Base-by-base conservation (phyloP, 2,888 invertebrate species). In the Athalia circularis region DNA sequence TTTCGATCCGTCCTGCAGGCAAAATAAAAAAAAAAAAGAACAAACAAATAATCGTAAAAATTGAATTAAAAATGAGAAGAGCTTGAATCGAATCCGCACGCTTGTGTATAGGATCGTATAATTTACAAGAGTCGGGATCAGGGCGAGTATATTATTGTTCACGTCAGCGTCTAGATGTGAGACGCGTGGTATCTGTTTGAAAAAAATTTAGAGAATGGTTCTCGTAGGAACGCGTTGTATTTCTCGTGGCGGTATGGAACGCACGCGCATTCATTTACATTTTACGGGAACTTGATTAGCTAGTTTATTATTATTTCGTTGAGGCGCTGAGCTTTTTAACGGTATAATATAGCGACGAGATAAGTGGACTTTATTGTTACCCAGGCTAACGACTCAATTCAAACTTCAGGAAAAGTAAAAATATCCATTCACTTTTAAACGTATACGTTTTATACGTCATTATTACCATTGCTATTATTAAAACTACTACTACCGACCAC, bases 281-380 rank as follows among this genome's bases (percentile, higher is more conserved):
- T 85, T 87, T 86, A 85, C 85, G 84, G 83, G 80, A 13, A 80
- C 79, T 84, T 87, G 86, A 87, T 87, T 87, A 85, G 86, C 84
- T 84, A 81, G 84, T 86, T 87, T 64, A 68, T 65, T 68, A 59
- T 47, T 47, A 59, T 72, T 59, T 47, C 72, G 72, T n/a, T 47
- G 13, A 72, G 57, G 59, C 45, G n/a, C 7, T 72, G 72, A 72
- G 72, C 72, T 59, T 72, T 72, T 72, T 15, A 57, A 72, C 59
- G 68, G 68, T 67, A 62, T 13, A 62, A 6, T 29, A 67, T 67
- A 68, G 11, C 65, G 43, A 54, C 43, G 50, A 72, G 7, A 13
- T 72, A 59, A 72, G 72, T 72, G 13, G 59, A 72, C 45, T 72
- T 72, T 72, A 72, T 72, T 72, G 59, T 72, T 48, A 47, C 47